A percentile compares a stretch with the other conserved stretches of the same genome.
Evolutionary conservation across 2,113 vertebrate genomes (phyloP).

Genomic region (Oriolus oriolus): DNA sequence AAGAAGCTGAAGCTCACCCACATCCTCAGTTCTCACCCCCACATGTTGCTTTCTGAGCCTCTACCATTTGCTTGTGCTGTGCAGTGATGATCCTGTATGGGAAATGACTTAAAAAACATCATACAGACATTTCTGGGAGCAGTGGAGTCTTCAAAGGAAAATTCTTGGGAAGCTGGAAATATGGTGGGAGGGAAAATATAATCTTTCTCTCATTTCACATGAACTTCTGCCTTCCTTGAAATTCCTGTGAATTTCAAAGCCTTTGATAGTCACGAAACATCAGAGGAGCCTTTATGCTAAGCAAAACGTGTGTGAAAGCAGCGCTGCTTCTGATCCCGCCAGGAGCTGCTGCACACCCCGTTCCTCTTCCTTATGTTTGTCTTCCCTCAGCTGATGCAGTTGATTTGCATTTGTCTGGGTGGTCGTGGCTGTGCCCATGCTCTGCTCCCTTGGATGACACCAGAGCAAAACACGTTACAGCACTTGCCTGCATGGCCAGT

Average conservation of each 20-base stretch:
- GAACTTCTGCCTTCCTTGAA: constrained; percentile 52
- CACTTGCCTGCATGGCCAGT: not conserved
- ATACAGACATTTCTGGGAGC: not conserved
- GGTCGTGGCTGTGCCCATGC: not conserved
- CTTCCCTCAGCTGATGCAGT: not conserved
- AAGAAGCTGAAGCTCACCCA: not conserved
- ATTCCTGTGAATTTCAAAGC: constrained; percentile 48
- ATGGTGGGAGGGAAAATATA: constrained; percentile 20
- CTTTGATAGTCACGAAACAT: constrained; percentile 44
- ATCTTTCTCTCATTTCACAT: constrained; percentile 47
- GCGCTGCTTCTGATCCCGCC: not conserved
- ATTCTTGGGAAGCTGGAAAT: constrained; percentile 34
- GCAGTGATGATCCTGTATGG: not conserved
- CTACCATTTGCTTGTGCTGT: not conserved
- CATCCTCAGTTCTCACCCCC: not conserved
- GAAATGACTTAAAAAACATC: not conserved
- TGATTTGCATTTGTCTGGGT: not conserved
- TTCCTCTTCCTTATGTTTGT: not conserved
- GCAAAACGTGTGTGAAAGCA: constrained; percentile 45
- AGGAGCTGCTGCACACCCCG: not conserved
- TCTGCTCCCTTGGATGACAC: not conserved
- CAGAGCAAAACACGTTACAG: not conserved
- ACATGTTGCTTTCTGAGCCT: not conserved
- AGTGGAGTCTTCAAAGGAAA: constrained; percentile 16
- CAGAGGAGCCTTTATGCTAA: constrained; percentile 45